Base-by-base conservation (phyloP, 2,113 vertebrate species). In the Emydocephalus ijimae region DNA sequence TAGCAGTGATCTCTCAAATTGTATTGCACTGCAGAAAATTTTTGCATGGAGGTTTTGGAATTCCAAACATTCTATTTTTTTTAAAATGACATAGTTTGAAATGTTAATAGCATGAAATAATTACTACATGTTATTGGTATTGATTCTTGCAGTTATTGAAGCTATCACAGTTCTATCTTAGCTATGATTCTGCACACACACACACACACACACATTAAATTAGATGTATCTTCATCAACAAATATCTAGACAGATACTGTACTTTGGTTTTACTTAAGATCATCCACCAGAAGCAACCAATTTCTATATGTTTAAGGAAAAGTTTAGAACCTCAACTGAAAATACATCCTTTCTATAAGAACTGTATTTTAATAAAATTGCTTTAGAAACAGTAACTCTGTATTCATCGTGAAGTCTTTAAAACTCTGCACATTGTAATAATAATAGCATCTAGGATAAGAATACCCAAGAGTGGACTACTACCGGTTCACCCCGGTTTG, bases 271-370 rank as follows among this genome's bases (percentile, higher is more conserved):
- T 5, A 18, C 90, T 85, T 5, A 0, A 48, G 54, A 91, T 48
- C 55, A 15, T 89, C 4, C 55, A 1, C 45, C 5, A 7, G 52
- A 20, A 20, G 34, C 52, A 92, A 90, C 20, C 2, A 18, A 85
- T 90, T 85, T 48, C 45, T 93, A 4, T 92, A 94, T 15, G 12
- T 69, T 8, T 93, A 26, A 92, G 87, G 87, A 92, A 88, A 5
- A 39, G 0, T 15, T 69, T 5, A 85, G 15, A 85, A 21, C 29
- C 5, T 18, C 64, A 56, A 14, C 24, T 59, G 5, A 50, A 39
- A 94, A n/a, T 29, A 43, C 18, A 81, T 21, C 6, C 74, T 39
- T 81, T 81, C 34, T 54, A 57, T 24, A 85, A 43, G 20, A 91
- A 43, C 39, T 59, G n/a, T 24, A 50, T 29, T 85, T 57, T 91